phyloP scores from a whole-genome alignment of 2,113 vertebrate species.

The Bubalus kerabau region DNA sequence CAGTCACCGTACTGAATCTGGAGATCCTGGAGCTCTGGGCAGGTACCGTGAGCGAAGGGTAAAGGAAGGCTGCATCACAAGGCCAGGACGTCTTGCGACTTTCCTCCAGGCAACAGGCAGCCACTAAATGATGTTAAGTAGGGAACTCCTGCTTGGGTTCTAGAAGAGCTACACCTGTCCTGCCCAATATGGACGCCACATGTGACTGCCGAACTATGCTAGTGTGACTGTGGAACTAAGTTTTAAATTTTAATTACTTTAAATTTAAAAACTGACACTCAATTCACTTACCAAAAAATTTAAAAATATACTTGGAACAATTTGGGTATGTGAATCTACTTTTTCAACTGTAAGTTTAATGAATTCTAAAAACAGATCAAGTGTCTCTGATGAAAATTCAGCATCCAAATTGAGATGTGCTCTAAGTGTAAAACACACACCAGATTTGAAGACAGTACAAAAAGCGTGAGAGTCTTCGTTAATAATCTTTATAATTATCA shows the following conservation, averaged over 20 bases:
- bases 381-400: conserved; percentile 32
- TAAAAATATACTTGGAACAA: not conserved
- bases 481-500: conserved; percentile 4
- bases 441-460: not conserved
- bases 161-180: not conserved
- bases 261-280: not conserved
- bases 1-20: not conserved
- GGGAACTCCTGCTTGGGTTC: not conserved
- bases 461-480: not conserved
- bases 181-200: not conserved
- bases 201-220: not conserved
- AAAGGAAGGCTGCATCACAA: not conserved
- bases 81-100: not conserved
- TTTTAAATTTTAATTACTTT: conserved; percentile 3
- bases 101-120: not conserved
- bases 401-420: conserved; percentile 17
- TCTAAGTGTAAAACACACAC: not conserved
- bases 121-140: not conserved
- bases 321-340: not conserved
- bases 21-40: not conserved
- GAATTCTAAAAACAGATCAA: not conserved
- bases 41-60: not conserved
- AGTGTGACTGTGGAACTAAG: not conserved
- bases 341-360: conserved; percentile 17
- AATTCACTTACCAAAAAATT: not conserved